These are phyloP conservation scores for Drosophila nr. medialis DNA, from an alignment of 2,888 invertebrate genomes.

Conservation along the genomic window DNA sequence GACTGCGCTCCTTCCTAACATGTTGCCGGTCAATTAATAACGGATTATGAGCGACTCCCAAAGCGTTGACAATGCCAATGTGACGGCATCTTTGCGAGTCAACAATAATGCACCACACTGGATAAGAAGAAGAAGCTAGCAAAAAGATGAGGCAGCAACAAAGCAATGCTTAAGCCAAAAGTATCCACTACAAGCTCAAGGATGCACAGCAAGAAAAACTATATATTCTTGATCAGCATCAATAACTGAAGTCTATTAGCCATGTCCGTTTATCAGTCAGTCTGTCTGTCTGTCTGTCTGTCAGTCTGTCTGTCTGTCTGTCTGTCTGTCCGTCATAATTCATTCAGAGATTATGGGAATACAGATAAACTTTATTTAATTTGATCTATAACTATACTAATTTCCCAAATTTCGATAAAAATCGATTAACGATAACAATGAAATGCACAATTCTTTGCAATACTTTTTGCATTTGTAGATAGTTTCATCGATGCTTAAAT, in stretches of 20 bases:
- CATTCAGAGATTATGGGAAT: too few species aligned
- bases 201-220: constrained; percentile 9
- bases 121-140: neutral
- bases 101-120: constrained; percentile 22
- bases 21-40: constrained; percentile 78
- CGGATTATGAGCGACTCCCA: constrained; percentile 72
- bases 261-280: neutral
- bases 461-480: neutral
- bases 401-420: neutral
- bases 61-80: constrained; percentile 64
- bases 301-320: too few species aligned
- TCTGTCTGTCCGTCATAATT: too few species aligned
- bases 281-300: too few species aligned
- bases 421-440: neutral
- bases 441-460: neutral
- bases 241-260: neutral
- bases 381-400: neutral
- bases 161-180: constrained; percentile 14
- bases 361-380: neutral
- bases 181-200: neutral
- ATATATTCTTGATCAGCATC: neutral
- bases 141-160: constrained; percentile 1
- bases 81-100: constrained; percentile 63
- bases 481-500: neutral
- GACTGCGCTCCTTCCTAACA: constrained; percentile 56